Conservation (phyloP, 92 coral and sea anemone species). For the Actinostola sp. region DNA sequence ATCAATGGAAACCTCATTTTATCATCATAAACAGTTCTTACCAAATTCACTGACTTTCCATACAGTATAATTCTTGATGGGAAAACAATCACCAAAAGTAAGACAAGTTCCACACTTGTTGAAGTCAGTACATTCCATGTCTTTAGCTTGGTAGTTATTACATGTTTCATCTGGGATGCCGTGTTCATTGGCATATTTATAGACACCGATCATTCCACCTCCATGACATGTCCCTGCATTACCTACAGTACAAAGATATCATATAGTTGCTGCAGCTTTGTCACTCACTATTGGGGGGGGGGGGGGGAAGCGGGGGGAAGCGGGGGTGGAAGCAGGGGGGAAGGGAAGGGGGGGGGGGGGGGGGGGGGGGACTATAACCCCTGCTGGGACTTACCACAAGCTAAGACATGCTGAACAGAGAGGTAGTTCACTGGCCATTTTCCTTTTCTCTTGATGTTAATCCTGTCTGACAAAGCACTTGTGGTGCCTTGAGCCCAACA, state of each 20-base stretch:
- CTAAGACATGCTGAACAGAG: conserved; percentile 94
- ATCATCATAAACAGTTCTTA: too few species aligned
- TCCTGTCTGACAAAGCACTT: conserved; percentile 93
- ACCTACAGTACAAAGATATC: conserved; percentile 27
- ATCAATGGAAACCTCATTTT: too few species aligned
- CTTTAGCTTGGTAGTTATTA: conserved; percentile 94
- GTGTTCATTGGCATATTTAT: conserved; percentile 69
- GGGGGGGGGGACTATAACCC: not conserved
- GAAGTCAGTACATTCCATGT: conserved; percentile 72
- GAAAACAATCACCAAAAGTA: conserved; percentile 72
- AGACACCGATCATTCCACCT: conserved; percentile 90
- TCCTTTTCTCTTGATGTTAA: conserved; percentile 84
- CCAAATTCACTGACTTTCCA: conserved; percentile 97
- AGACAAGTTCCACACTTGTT: conserved; percentile 89
- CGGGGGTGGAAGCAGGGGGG: too few species aligned
- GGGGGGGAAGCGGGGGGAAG: too few species aligned
- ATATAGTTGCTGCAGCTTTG: not conserved
- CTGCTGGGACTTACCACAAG: conserved; percentile 77
- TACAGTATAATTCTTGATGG: conserved; percentile 71
- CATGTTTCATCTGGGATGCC: conserved; percentile 99
- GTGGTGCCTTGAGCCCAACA: conserved; percentile 99
- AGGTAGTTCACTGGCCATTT: conserved; percentile 86
- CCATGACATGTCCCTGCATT: conserved; percentile 92
- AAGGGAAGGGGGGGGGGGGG: not conserved
- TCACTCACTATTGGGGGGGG: too few species aligned